Conservation (phyloP, 2,113 vertebrate genomes). For the Urocolius indicus region DNA sequence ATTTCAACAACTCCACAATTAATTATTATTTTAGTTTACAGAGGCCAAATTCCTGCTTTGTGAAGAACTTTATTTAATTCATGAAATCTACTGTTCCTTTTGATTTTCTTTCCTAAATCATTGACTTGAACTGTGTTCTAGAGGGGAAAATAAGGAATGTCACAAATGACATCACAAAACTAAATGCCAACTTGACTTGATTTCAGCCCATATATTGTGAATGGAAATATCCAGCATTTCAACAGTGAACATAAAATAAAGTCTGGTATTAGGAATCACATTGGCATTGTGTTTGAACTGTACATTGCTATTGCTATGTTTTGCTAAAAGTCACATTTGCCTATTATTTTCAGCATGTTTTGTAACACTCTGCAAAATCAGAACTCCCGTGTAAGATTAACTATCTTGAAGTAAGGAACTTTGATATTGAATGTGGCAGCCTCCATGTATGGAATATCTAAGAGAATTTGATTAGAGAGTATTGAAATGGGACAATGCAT, state of each 20-base stretch:
- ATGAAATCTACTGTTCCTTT: background rate
- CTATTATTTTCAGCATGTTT: background rate
- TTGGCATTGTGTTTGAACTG: background rate
- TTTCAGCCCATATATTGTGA: background rate
- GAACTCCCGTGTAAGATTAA: background rate
- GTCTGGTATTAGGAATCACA: background rate
- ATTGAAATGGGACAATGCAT: background rate
- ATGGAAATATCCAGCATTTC: fast-evolving
- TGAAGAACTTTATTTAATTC: background rate
- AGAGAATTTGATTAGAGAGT: background rate
- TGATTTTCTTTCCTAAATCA: background rate
- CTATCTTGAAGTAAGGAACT: background rate
- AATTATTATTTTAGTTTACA: background rate
- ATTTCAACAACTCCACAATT: background rate
- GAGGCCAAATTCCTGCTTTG: background rate
- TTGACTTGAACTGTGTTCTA: background rate
- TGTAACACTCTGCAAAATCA: background rate
- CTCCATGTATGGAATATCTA: background rate
- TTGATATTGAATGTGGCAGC: background rate
- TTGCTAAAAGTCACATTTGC: background rate
- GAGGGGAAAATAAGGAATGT: background rate
- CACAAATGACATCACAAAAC: background rate
- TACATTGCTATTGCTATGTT: background rate
- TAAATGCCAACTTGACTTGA: background rate
- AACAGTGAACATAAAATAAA: background rate